Conservation (phyloP, 2,888 invertebrate genomes). For the Seladonia tumulorum region DNA sequence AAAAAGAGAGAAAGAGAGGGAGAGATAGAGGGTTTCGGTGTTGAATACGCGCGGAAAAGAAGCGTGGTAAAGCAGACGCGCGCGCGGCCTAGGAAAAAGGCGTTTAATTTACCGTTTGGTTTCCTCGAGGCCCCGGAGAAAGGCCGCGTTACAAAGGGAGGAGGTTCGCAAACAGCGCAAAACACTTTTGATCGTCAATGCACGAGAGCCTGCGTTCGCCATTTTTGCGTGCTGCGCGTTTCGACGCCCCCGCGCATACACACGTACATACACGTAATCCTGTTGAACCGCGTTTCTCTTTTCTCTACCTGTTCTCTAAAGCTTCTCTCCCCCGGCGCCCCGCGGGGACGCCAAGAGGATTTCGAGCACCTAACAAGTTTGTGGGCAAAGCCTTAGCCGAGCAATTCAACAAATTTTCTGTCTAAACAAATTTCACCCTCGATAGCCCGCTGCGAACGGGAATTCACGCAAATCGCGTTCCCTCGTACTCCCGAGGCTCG, state of each 20-base stretch:
- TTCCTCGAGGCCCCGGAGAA: slow-evolving; percentile 1
- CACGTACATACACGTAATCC: slow-evolving; percentile 11
- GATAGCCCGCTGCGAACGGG: slow-evolving; percentile 9
- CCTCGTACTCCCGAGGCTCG: slow-evolving; percentile 4
- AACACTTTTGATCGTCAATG: slow-evolving; percentile 40
- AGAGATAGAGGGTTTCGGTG: neutral
- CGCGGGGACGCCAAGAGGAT: neutral
- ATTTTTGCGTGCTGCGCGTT: slow-evolving; percentile 22
- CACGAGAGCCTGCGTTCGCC: slow-evolving; percentile 18
- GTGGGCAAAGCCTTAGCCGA: slow-evolving; percentile 33
- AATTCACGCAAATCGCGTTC: slow-evolving; percentile 34
- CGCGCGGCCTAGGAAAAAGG: slow-evolving; percentile 1
- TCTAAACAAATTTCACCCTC: slow-evolving; percentile 46
- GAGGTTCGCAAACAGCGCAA: slow-evolving; percentile 5
- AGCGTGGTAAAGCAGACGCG: neutral
- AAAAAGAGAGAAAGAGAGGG: neutral
- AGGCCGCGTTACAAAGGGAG: slow-evolving; percentile 16
- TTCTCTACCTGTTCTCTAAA: neutral
- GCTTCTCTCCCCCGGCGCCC: neutral
- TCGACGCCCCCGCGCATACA: neutral
- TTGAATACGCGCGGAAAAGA: neutral
- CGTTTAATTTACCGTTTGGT: slow-evolving; percentile 27
- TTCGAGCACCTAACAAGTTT: slow-evolving; percentile 35
- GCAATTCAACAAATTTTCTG: slow-evolving; percentile 50
- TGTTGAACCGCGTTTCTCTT: neutral